phyloP scores from a whole-genome alignment of 2,888 invertebrate species.

The Phaonia tiefii region DNA sequence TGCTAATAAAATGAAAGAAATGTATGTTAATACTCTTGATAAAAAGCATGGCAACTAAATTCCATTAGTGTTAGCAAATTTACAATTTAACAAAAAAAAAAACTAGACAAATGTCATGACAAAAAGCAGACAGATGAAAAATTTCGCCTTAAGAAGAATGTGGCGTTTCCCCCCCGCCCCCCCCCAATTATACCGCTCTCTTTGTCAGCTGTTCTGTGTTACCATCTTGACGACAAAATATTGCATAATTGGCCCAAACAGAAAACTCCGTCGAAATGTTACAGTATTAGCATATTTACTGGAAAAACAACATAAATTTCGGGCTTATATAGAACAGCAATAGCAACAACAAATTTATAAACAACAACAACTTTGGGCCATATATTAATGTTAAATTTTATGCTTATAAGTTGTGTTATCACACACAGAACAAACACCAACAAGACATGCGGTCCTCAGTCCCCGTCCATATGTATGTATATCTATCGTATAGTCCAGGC shows the following conservation, averaged over 20 bases:
- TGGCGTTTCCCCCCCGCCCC: no score
- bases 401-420: conserved; percentile 55
- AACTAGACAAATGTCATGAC: no score
- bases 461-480: background rate
- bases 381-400: conserved; percentile 51
- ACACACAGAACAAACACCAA: conserved; percentile 17
- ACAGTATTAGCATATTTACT: conserved; percentile 55
- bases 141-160: no score
- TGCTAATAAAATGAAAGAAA: no score
- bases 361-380: conserved; percentile 17
- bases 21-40: no score
- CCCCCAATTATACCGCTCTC: background rate
- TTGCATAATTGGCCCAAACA: conserved; percentile 34
- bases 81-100: no score
- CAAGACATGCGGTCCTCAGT: background rate
- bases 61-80: no score
- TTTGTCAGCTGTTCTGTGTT: background rate
- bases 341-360: no score
- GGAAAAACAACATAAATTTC: conserved; percentile 44
- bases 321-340: conserved; percentile 24
- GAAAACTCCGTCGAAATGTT: background rate
- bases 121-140: no score
- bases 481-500: no score
- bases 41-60: no score
- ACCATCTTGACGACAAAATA: conserved; percentile 13